These are phyloP conservation scores for Agriopis marginaria DNA, from an alignment of 2,888 invertebrate species.

Conservation along the genomic window DNA sequence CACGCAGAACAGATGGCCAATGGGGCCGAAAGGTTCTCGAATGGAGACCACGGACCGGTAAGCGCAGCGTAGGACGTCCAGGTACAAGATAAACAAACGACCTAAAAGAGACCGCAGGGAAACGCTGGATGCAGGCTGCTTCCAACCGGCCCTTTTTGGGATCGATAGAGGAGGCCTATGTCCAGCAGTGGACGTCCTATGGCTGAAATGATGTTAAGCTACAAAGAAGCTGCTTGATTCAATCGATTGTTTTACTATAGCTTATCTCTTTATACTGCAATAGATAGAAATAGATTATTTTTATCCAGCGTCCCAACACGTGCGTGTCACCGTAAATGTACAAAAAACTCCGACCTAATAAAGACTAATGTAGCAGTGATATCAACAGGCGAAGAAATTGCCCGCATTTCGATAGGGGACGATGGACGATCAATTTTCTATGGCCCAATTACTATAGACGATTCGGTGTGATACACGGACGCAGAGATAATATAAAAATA, in stretches of 20 bases:
- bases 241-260: neutral
- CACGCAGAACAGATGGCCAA: too few species aligned
- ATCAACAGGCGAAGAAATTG: slow-evolving; percentile 60
- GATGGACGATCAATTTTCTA: slow-evolving; percentile 72
- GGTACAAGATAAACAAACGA: too few species aligned
- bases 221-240: too few species aligned
- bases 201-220: too few species aligned
- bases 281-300: slow-evolving; percentile 8
- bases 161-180: too few species aligned
- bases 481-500: slow-evolving; percentile 13
- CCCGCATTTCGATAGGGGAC: slow-evolving; percentile 69
- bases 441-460: slow-evolving; percentile 71
- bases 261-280: neutral
- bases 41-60: too few species aligned
- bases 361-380: slow-evolving; percentile 53
- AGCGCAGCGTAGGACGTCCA: too few species aligned
- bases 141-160: too few species aligned
- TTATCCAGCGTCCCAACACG: slow-evolving; percentile 47
- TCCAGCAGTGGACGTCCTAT: too few species aligned
- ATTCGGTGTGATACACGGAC: slow-evolving; percentile 56
- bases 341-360: slow-evolving; percentile 43
- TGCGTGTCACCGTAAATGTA: slow-evolving; percentile 42
- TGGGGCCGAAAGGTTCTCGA: too few species aligned
- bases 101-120: too few species aligned
- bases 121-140: too few species aligned